These are phyloP conservation scores for Phalacrocorax aristotelis DNA, from an alignment of 2,113 vertebrate genomes.

Conservation along the genomic window DNA sequence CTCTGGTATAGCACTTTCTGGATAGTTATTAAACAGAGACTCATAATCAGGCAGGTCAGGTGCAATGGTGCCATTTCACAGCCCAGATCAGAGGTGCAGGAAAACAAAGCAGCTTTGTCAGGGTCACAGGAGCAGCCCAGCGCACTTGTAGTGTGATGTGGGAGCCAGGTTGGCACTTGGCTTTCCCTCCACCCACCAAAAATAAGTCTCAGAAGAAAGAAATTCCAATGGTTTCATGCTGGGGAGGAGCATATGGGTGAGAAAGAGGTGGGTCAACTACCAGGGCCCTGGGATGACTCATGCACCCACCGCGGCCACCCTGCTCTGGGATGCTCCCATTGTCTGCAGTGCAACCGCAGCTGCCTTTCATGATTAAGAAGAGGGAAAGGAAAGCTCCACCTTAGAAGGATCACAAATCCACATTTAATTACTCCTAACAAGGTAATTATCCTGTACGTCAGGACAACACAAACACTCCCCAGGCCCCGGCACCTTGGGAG, in stretches of 20 bases:
- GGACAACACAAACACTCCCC: not conserved
- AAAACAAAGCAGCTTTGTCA: not conserved
- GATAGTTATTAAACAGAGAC: not conserved
- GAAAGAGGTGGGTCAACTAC: not conserved
- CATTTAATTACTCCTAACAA: not conserved
- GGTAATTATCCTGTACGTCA: not conserved
- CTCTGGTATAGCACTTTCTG: not conserved
- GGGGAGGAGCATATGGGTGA: fast-evolving
- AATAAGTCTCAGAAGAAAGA: not conserved
- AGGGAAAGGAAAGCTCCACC: not conserved
- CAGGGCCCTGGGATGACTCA: not conserved
- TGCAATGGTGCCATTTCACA: not conserved
- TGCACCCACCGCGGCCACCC: fast-evolving
- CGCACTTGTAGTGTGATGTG: fast-evolving
- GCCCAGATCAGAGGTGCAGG: not conserved
- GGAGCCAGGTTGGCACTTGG: not conserved
- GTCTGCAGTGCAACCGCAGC: not conserved
- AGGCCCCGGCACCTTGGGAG: not conserved
- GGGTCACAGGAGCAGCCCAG: not conserved
- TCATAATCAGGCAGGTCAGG: not conserved
- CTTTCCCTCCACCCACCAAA: not conserved
- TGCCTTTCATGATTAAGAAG: not conserved
- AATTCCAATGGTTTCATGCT: not conserved
- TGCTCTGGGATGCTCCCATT: not conserved
- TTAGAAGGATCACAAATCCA: not conserved